Evolutionary conservation across 1,140 invertebrate genomes (phyloP), one percentile per base, ranked within the genome.

Genomic region (Drosophila truncata): DNA sequence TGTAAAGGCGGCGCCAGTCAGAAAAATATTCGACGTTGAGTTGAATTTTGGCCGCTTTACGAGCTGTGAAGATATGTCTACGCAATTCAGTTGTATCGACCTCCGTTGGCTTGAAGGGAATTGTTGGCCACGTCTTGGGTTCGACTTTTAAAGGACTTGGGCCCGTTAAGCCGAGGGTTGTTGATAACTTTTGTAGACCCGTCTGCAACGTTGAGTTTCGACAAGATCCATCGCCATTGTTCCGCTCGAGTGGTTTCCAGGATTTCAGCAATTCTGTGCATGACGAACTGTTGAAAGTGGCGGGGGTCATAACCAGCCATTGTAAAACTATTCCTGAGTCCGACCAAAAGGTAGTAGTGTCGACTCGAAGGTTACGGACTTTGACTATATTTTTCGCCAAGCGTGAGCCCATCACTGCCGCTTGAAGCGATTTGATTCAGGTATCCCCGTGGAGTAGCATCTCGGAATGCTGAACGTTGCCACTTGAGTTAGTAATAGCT

Each of bases 221-320:
- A 44, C 41, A 27, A 29, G 6, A 46, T 31, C 42, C 58, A 60
- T 60, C 29, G 58, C 41, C 58, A 60, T 46, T 60, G 29, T 31
- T 31, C 13, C 8, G 18, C 18, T 13, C 29, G 25, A 33, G 41
- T 31, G 14, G 4, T 46, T n/a, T 46, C 42, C 8, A 25, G 13
- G 39, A 60, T 23, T 46, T 60, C 29, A 5, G 41, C 41, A 25
- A 60, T 29, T 20, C 58, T 27, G 18, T 46, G 41, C 58, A 60
- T 46, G 27, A 46, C 41, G 14, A 60, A 46, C 42, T 60, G 41
- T 31, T 60, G 41, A 20, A 59, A 59, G n/a, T 29, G 37, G 7
- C 10, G 23, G 39, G 57, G 41, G 44, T 41, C 27, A 44, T 59
- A 11, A n/a, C n/a, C 57, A 59, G 39, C 57, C 57, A 46, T 59